Conservation (phyloP, 1,140 invertebrate genomes). For the Eumeta japonica region DNA sequence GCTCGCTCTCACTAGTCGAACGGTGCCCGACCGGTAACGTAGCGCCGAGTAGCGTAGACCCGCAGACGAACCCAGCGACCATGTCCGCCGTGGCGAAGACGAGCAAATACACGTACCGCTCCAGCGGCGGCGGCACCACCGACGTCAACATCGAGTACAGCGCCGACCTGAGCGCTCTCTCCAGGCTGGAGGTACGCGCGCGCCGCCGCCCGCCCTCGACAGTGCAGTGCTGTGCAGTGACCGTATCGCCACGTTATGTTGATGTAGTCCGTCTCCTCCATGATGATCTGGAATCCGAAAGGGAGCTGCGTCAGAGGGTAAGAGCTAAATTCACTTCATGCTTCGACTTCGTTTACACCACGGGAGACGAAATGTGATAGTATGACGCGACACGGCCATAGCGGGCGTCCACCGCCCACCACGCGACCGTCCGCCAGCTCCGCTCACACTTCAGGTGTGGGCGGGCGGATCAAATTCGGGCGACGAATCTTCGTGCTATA, state of each 20-base stretch:
- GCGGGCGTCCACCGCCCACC: too few relatives aligned
- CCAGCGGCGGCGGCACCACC: conserved; percentile 73
- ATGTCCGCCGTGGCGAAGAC: conserved; percentile 78
- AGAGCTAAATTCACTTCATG: too few relatives aligned
- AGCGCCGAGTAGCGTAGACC: conserved; percentile 49
- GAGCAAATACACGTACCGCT: conserved; percentile 87
- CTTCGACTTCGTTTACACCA: too few relatives aligned
- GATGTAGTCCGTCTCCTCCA: conserved; percentile 96
- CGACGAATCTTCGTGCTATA: too few relatives aligned
- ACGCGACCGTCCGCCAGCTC: too few relatives aligned
- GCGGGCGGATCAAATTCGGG: conserved; percentile 19
- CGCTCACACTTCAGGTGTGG: conserved; percentile 34
- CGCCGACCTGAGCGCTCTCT: conserved; percentile 86
- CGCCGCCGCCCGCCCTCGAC: conserved; percentile 4
- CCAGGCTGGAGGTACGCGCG: conserved; percentile 85
- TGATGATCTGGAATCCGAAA: conserved; percentile 95
- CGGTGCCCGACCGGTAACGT: conserved; percentile 56
- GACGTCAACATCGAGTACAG: conserved; percentile 93
- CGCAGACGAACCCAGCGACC: conserved; percentile 56
- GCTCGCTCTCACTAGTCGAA: conserved; percentile 54
- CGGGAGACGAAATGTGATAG: conserved; percentile 48
- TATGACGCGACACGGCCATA: conserved; percentile 32
- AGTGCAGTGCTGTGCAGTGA: conserved; percentile 47
- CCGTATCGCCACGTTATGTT: conserved; percentile 67
- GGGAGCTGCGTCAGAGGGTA: conserved; percentile 95